A percentile compares a stretch with the other conserved stretches of the same genome.
Evolutionary conservation across 2,888 invertebrate species (phyloP).

Genomic region (Drosophila eohydei): DNA sequence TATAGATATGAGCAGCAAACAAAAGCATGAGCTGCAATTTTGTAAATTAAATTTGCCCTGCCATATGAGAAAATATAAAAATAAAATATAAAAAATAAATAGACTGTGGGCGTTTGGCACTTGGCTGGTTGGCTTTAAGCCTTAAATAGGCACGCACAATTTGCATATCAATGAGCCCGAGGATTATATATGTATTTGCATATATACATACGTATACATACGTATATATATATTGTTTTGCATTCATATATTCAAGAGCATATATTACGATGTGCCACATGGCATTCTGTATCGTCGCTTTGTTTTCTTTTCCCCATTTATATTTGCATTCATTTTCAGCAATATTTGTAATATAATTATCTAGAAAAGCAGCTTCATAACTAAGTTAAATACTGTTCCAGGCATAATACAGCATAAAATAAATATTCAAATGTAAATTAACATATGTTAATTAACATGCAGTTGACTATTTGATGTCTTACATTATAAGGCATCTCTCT

Average conservation of each 20-base stretch:
- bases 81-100: slow-evolving; percentile 12
- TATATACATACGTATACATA: slow-evolving; percentile 13
- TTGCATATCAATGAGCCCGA: slow-evolving; percentile 54
- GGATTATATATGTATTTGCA: slow-evolving; percentile 26
- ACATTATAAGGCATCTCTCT: background rate
- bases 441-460: background rate
- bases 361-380: background rate
- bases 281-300: background rate
- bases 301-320: slow-evolving; percentile 1
- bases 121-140: slow-evolving; percentile 25
- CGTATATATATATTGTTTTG: slow-evolving; percentile 12
- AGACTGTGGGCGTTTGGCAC: slow-evolving; percentile 1
- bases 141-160: slow-evolving; percentile 33
- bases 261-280: slow-evolving; percentile 3
- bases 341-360: slow-evolving; percentile 8
- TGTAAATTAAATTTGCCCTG: slow-evolving; percentile 26
- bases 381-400: background rate
- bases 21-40: slow-evolving; percentile 32
- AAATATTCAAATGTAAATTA: background rate
- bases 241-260: slow-evolving; percentile 39
- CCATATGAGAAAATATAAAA: slow-evolving; percentile 1
- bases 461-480: background rate
- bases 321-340: slow-evolving; percentile 4
- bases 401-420: background rate
- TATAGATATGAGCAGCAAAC: slow-evolving; percentile 27